Evolutionary conservation across 1,140 invertebrate species (phyloP).

Genomic region (Ganaspis sp.): DNA sequence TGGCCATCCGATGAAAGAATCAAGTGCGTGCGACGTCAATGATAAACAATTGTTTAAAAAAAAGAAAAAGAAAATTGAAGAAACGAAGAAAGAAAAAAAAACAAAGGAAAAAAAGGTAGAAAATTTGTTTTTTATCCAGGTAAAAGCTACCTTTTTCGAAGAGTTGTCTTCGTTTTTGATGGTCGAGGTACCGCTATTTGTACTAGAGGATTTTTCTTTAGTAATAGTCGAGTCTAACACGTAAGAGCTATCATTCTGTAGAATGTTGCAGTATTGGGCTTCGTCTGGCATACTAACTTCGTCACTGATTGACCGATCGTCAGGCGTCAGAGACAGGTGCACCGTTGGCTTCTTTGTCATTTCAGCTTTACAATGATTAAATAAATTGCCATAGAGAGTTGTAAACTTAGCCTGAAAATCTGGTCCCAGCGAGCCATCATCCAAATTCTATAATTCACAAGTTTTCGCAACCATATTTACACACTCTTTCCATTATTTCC

Average conservation of each 20-base stretch:
- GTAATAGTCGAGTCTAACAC: constrained; percentile 63
- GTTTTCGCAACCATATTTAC: constrained; percentile 35
- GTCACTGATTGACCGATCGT: constrained; percentile 70
- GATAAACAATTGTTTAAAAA: too few species aligned
- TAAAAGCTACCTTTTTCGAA: constrained; percentile 69
- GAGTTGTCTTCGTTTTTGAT: constrained; percentile 67
- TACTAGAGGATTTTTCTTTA: constrained; percentile 67
- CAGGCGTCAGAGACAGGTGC: constrained; percentile 64
- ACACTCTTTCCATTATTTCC: background rate
- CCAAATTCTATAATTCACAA: constrained; percentile 70
- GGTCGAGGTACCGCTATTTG: constrained; percentile 61
- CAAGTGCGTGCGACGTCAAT: too few species aligned
- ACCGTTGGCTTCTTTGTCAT: constrained; percentile 63
- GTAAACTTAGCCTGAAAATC: constrained; percentile 67
- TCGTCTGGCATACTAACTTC: constrained; percentile 64
- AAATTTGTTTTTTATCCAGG: constrained; percentile 50
- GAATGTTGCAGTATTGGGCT: constrained; percentile 64
- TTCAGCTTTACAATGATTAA: constrained; percentile 66
- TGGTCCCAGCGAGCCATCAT: constrained; percentile 66
- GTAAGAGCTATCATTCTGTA: constrained; percentile 64
- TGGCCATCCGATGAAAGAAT: too few species aligned
- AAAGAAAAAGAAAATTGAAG: constrained; percentile 34
- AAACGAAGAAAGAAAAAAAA: constrained; percentile 49
- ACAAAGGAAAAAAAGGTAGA: constrained; percentile 42
- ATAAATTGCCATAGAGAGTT: constrained; percentile 65